Conservation (phyloP, 2,797 vertebrate genomes). For the Neosilurus mollespiculum region DNA sequence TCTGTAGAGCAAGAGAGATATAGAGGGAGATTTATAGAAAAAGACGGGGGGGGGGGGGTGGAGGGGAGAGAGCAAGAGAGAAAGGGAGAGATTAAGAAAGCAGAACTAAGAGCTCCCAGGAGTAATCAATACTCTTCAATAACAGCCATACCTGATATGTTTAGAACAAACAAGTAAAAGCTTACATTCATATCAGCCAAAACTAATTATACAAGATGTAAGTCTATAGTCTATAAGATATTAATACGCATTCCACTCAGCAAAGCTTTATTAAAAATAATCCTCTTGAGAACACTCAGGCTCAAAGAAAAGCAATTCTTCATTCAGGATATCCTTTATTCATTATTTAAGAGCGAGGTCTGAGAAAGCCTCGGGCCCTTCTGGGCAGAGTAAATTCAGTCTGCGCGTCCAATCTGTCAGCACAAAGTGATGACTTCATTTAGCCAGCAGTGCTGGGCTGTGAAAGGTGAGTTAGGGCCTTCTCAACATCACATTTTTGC, state of each 20-base stretch:
- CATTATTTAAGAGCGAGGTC: conserved; percentile 41
- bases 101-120: conserved; percentile 15
- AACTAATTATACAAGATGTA: conserved; percentile 30
- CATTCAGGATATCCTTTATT: conserved; percentile 46
- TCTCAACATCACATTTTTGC: conserved; percentile 7
- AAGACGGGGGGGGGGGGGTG: neutral
- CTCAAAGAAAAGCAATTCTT: conserved; percentile 41
- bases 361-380: conserved; percentile 25
- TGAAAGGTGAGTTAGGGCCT: conserved; percentile 24
- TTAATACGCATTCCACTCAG: conserved; percentile 26
- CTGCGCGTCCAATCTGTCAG: conserved; percentile 39
- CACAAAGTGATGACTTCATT: conserved; percentile 46
- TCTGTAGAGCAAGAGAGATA: conserved; percentile 59
- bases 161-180: conserved; percentile 40
- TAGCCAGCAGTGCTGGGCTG: conserved; percentile 31
- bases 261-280: conserved; percentile 41
- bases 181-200: conserved; percentile 29
- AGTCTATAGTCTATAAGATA: conserved; percentile 21
- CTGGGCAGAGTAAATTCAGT: conserved; percentile 45
- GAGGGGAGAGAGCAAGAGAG: conserved; percentile 16
- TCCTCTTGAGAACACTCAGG: conserved; percentile 32
- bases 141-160: conserved; percentile 9
- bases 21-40: conserved; percentile 16
- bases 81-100: neutral
- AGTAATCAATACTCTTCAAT: conserved; percentile 22